A percentile compares a stretch with the other conserved stretches of the same genome.
Conservation (phyloP, 2,113 vertebrate genomes). For the Heterotis niloticus region DNA sequence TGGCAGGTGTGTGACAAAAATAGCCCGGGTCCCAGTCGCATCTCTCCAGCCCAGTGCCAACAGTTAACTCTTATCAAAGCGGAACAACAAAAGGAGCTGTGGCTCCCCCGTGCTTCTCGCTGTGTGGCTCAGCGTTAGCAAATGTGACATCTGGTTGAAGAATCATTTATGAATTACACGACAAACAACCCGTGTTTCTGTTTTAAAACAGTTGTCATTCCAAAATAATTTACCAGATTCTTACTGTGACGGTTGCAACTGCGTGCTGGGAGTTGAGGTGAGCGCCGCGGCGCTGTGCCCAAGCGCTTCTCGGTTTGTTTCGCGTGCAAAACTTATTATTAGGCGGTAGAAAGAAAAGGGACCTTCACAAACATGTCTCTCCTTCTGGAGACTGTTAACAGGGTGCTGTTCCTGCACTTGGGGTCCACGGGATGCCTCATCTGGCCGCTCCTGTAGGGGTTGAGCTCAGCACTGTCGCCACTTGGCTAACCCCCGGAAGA, state of each 20-base stretch:
- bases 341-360: not conserved
- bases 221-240: not conserved
- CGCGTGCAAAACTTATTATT: not conserved
- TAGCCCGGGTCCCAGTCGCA: too few species aligned
- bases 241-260: too few species aligned
- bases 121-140: not conserved
- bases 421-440: too few species aligned
- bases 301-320: too few species aligned
- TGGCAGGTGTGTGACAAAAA: too few species aligned
- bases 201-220: not conserved
- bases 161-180: not conserved
- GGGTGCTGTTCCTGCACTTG: conserved; percentile 21
- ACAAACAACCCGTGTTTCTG: not conserved
- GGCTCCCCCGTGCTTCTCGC: not conserved
- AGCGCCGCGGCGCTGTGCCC: too few species aligned
- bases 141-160: not conserved
- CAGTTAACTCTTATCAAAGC: too few species aligned
- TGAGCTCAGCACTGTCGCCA: conserved; percentile 30
- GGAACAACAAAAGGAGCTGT: not conserved
- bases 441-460: conserved; percentile 21
- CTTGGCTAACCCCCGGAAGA: conserved; percentile 24
- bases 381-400: conserved; percentile 8
- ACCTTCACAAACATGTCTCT: not conserved
- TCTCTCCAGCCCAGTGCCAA: too few species aligned
- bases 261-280: too few species aligned